Percentiles rank a stretch among this genome's conserved stretches.
Evolutionary conservation across 23 tunicate genomes (phyloP).

Genomic region (Ciona savignyi): DNA sequence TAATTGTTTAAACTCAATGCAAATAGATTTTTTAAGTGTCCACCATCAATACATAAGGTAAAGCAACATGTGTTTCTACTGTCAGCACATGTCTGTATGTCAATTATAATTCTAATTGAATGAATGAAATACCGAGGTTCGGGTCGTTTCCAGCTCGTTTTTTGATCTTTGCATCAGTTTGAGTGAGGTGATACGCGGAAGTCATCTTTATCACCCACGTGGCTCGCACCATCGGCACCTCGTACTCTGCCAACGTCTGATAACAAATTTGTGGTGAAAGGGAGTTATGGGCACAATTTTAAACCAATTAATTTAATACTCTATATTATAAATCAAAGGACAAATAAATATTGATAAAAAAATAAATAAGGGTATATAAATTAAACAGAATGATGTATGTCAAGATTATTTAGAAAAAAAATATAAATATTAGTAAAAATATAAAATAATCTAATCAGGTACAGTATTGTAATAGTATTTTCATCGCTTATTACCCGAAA

Average conservation of each 20-base stretch:
- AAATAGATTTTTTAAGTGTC: background rate
- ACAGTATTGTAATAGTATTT: background rate
- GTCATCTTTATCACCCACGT: slow-evolving; percentile 92
- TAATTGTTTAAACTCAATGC: background rate
- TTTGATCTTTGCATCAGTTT: slow-evolving; percentile 64
- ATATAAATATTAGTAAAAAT: background rate
- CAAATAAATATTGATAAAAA: too few species aligned
- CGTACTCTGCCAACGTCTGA: slow-evolving; percentile 72
- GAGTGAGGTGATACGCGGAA: slow-evolving; percentile 58
- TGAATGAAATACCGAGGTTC: slow-evolving; percentile 18
- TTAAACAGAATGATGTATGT: background rate
- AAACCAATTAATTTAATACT: background rate
- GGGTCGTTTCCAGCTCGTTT: slow-evolving; percentile 55
- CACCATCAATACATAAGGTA: background rate
- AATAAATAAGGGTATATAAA: too few species aligned
- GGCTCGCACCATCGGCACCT: slow-evolving; percentile 66
- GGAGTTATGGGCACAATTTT: background rate
- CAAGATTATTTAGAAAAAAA: background rate
- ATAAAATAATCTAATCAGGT: too few species aligned
- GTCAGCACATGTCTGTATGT: too few species aligned
- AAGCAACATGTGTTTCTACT: too few species aligned
- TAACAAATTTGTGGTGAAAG: background rate
- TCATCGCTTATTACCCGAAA: background rate
- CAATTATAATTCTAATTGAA: too few species aligned
- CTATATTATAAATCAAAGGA: too few species aligned